A percentile compares a stretch with the other conserved stretches of the same genome.
These are phyloP conservation scores for Mormyrops boulengeri DNA, from an alignment of 2,797 vertebrate species.

Conservation along the genomic window DNA sequence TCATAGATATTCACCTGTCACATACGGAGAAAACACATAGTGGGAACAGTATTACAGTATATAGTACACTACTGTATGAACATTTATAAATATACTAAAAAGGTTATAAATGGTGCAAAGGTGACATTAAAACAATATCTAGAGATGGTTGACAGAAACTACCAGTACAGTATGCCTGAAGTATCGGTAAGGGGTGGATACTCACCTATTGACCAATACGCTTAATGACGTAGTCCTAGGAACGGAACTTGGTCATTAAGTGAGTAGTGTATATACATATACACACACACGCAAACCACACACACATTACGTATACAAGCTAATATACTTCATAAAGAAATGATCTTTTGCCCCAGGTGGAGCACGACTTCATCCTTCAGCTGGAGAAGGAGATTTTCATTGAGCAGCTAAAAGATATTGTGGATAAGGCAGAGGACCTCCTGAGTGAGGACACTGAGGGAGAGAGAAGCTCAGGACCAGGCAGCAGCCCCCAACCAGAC, in stretches of 20 bases:
- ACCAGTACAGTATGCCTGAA: neutral
- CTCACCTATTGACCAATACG: neutral
- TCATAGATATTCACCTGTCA: neutral
- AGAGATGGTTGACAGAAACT: neutral
- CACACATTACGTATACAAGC: neutral
- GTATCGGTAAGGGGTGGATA: neutral
- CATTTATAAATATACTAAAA: neutral
- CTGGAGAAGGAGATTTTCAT: slow-evolving; percentile 93
- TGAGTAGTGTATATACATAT: too few relatives aligned
- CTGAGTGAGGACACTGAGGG: slow-evolving; percentile 84
- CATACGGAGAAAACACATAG: neutral
- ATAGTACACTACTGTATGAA: neutral
- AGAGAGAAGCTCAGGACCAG: slow-evolving; percentile 71
- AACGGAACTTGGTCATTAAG: too few relatives aligned
- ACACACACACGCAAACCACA: neutral
- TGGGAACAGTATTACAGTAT: neutral
- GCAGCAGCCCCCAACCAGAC: slow-evolving; percentile 69
- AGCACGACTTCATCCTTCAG: slow-evolving; percentile 89
- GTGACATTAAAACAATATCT: neutral
- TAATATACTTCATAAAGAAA: neutral
- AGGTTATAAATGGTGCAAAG: neutral
- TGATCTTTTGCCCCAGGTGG: slow-evolving; percentile 65
- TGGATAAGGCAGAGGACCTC: slow-evolving; percentile 98
- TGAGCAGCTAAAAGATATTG: slow-evolving; percentile 95
- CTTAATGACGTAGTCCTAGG: neutral